These are phyloP conservation scores for Papilio dardanus DNA, from an alignment of 1,140 invertebrate species.

Conservation along the genomic window DNA sequence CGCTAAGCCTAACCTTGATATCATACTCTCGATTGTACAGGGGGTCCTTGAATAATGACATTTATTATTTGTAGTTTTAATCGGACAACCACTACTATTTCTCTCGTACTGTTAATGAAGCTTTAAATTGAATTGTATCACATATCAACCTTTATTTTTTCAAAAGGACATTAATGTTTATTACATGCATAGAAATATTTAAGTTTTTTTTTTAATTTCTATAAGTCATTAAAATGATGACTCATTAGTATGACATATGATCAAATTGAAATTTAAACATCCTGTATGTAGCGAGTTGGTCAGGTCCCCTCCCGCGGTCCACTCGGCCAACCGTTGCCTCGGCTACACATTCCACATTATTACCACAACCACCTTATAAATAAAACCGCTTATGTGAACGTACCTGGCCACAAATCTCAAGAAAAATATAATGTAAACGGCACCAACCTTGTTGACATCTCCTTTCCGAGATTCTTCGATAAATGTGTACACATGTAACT, in stretches of 20 bases:
- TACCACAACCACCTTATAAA: slow-evolving; percentile 73
- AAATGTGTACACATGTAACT: slow-evolving; percentile 29
- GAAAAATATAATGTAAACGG: slow-evolving; percentile 57
- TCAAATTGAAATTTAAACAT: slow-evolving; percentile 40
- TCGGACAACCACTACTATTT: neutral
- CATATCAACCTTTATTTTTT: neutral
- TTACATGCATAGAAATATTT: neutral
- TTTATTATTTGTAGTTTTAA: neutral
- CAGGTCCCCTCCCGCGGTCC: slow-evolving; percentile 53
- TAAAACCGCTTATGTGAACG: slow-evolving; percentile 69
- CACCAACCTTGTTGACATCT: slow-evolving; percentile 71
- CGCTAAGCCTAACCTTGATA: slow-evolving; percentile 82
- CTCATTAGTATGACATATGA: neutral
- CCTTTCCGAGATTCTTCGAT: slow-evolving; percentile 35
- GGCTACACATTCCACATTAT: slow-evolving; percentile 73
- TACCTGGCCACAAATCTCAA: slow-evolving; percentile 71
- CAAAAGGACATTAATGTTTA: neutral
- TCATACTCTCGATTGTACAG: slow-evolving; percentile 75
- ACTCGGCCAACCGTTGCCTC: slow-evolving; percentile 52
- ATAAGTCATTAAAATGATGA: no score
- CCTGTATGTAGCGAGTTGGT: slow-evolving; percentile 50
- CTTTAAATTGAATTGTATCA: neutral
- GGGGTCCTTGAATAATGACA: slow-evolving; percentile 52
- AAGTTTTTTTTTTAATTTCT: no score
- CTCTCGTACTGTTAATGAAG: neutral